Conservation (phyloP, 2,888 invertebrate species). For the Eucera pruinosa region DNA sequence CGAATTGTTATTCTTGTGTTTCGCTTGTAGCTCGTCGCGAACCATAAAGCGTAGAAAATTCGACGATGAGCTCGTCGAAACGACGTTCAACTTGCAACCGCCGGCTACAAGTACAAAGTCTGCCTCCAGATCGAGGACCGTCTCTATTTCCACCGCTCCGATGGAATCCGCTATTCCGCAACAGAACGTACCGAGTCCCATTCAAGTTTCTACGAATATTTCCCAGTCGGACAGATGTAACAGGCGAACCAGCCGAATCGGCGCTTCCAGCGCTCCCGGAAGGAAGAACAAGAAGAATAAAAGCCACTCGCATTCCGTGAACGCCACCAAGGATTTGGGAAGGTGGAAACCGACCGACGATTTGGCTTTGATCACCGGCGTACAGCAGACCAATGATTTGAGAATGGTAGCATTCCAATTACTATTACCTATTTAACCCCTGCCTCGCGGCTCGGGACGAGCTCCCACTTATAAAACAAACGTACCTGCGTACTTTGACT, state of each 20-base stretch:
- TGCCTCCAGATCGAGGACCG: conserved; percentile 78
- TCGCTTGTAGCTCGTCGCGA: conserved; percentile 90
- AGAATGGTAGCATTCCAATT: conserved; percentile 87
- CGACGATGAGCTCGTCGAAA: conserved; percentile 98
- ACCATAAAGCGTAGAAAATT: conserved; percentile 98
- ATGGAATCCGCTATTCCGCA: conserved; percentile 76
- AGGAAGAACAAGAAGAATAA: conserved; percentile 85
- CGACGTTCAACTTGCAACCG: conserved; percentile 83
- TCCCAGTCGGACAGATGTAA: conserved; percentile 78
- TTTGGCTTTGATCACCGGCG: conserved; percentile 95
- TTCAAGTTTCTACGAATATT: conserved; percentile 74
- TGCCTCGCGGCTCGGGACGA: too few relatives aligned
- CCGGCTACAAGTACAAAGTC: conserved; percentile 80
- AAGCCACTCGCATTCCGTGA: conserved; percentile 88
- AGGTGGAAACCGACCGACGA: conserved; percentile 99
- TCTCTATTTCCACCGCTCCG: conserved; percentile 77
- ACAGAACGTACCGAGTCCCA: conserved; percentile 75
- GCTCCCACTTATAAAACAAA: too few relatives aligned
- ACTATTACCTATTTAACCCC: too few relatives aligned
- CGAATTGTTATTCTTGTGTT: conserved; percentile 6
- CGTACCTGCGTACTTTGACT: too few relatives aligned
- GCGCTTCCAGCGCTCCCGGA: conserved; percentile 79
- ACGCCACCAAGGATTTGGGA: conserved; percentile 93
- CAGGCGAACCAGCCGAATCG: conserved; percentile 79
- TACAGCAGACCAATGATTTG: conserved; percentile 95